Evolutionary conservation across 2,888 invertebrate species (phyloP).

Genomic region (Tyria jacobaeae): DNA sequence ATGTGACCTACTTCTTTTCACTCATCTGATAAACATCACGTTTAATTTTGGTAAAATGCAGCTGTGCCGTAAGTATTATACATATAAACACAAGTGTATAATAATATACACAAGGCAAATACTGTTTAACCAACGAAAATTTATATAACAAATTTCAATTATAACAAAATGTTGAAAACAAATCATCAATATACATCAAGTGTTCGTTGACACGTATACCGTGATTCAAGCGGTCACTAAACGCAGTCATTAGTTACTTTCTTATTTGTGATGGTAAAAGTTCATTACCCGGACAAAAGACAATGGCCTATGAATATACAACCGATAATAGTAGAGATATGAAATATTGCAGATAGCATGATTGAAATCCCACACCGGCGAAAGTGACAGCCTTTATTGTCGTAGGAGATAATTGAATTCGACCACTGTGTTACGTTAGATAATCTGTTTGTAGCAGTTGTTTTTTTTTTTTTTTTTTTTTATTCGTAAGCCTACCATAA

Average conservation of each 20-base stretch:
- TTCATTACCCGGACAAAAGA: conserved; percentile 71
- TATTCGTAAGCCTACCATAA: too few relatives aligned
- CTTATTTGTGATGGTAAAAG: conserved; percentile 65
- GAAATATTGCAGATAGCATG: conserved; percentile 57
- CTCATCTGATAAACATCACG: too few relatives aligned
- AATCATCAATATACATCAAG: conserved; percentile 54
- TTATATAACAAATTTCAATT: conserved; percentile 25
- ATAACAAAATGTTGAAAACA: conserved; percentile 22
- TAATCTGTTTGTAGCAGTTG: conserved; percentile 33
- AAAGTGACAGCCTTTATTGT: conserved; percentile 70
- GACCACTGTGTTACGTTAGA: conserved; percentile 65
- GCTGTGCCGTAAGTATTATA: conserved; percentile 7
- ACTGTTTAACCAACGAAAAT: conserved; percentile 6
- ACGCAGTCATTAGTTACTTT: conserved; percentile 73
- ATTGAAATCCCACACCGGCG: conserved; percentile 71
- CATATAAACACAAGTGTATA: background rate
- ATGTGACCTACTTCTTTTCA: too few relatives aligned
- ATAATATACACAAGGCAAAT: conserved; percentile 10
- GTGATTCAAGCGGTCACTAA: conserved; percentile 64
- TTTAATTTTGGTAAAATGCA: background rate
- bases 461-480: too few relatives aligned
- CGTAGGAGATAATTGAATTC: conserved; percentile 65
- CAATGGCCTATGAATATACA: conserved; percentile 66
- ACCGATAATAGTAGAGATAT: conserved; percentile 44
- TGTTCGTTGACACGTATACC: conserved; percentile 55